A percentile compares a stretch with the other conserved stretches of the same genome.
phyloP scores from a whole-genome alignment of 2,113 vertebrate species.

The Poeciliopsis occidentalis region DNA sequence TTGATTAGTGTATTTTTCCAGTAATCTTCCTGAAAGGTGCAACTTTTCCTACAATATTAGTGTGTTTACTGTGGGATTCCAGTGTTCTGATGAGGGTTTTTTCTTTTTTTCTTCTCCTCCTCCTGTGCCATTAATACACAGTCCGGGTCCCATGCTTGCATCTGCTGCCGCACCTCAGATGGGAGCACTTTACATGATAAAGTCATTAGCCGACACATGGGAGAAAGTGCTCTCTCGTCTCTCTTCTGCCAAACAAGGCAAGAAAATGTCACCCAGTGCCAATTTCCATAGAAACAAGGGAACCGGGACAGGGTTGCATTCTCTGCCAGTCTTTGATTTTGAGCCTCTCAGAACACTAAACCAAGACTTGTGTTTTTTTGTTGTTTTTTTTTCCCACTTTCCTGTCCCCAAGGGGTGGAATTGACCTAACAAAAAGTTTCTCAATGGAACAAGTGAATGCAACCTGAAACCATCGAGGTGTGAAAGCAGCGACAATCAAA shows the following conservation, averaged over 20 bases:
- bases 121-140: conserved; percentile 1
- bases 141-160: conserved; percentile 4
- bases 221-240: conserved; percentile 47
- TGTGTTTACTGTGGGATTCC: conserved; percentile 44
- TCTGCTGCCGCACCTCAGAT: conserved; percentile 25
- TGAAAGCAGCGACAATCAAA: conserved; percentile 41
- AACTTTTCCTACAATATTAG: conserved; percentile 55
- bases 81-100: conserved; percentile 10
- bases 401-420: conserved; percentile 47
- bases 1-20: conserved; percentile 68
- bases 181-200: conserved; percentile 19
- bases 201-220: conserved; percentile 39
- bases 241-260: conserved; percentile 60
- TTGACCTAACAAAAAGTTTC: conserved; percentile 56
- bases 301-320: conserved; percentile 57
- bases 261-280: conserved; percentile 75
- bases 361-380: conserved; percentile 39
- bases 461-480: conserved; percentile 63
- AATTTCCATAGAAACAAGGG: conserved; percentile 80
- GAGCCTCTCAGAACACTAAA: conserved; percentile 40
- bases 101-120: not conserved
- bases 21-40: conserved; percentile 60
- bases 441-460: conserved; percentile 37
- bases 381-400: conserved; percentile 15
- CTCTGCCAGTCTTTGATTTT: conserved; percentile 65